Conservation (phyloP, 2,797 vertebrate genomes). For the Muscicapa comitata region DNA sequence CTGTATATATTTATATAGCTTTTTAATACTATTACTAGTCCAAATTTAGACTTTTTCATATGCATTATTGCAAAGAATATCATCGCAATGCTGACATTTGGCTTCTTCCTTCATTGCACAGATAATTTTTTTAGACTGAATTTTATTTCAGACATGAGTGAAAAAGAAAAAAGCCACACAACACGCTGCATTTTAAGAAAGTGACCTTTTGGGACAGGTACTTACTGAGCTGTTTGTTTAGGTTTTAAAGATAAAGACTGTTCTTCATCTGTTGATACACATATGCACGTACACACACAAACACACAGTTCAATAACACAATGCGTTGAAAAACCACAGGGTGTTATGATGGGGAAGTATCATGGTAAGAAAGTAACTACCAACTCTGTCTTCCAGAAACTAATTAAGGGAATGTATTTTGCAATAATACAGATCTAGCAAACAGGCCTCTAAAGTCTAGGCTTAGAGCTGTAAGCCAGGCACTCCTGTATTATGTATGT, state of each 20-base stretch:
- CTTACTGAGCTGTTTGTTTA: conserved; percentile 8
- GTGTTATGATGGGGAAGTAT: conserved; percentile 28
- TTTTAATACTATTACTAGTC: conserved; percentile 59
- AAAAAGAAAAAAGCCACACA: neutral
- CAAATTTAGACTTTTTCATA: conserved; percentile 51
- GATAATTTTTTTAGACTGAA: neutral
- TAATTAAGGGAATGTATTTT: conserved; percentile 63
- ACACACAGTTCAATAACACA: neutral
- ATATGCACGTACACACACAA: neutral
- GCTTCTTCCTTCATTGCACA: neutral
- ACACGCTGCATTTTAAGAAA: neutral
- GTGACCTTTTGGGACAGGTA: conserved; percentile 31
- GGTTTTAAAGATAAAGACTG: neutral
- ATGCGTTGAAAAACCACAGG: neutral
- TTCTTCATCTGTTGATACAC: neutral
- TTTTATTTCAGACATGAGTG: neutral
- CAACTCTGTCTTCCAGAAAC: conserved; percentile 78
- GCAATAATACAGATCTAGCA: conserved; percentile 54
- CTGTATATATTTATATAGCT: conserved; percentile 64
- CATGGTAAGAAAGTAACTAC: conserved; percentile 36
- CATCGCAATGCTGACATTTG: neutral
- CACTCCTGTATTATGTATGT: conserved; percentile 47
- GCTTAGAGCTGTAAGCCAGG: conserved; percentile 34
- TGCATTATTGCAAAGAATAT: neutral
- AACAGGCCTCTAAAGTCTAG: conserved; percentile 46